A percentile compares a stretch with the other conserved stretches of the same genome.
Conservation (phyloP, 2,797 vertebrate genomes). For the Alcedo quadribrachys region DNA sequence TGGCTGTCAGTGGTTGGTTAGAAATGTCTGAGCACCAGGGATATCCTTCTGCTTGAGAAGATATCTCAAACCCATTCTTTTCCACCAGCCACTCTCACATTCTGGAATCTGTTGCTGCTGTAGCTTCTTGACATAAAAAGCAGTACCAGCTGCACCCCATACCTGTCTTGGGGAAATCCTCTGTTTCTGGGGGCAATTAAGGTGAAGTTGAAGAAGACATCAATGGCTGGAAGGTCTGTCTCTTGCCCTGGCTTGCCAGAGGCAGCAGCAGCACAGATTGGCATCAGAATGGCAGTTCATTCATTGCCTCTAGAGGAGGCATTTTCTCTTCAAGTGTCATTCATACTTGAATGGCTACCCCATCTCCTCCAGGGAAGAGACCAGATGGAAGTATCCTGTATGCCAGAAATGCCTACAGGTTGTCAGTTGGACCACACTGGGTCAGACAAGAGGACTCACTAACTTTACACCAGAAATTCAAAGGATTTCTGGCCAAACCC, state of each 20-base stretch:
- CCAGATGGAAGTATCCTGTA: not conserved
- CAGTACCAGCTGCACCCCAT: accelerated
- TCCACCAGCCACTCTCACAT: not conserved
- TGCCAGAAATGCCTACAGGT: not conserved
- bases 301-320: not conserved
- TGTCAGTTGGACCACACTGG: not conserved
- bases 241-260: not conserved
- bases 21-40: not conserved
- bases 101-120: not conserved
- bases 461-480: not conserved
- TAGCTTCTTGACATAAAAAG: not conserved
- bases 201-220: not conserved
- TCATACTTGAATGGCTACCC: not conserved
- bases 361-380: not conserved
- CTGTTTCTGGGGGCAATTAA: not conserved
- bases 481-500: not conserved
- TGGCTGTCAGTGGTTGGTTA: not conserved
- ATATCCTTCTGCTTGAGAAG: not conserved
- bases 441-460: not conserved
- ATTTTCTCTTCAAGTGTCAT: not conserved
- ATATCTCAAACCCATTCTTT: not conserved
- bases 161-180: not conserved
- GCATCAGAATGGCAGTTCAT: not conserved
- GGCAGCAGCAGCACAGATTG: not conserved
- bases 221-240: not conserved